Evolutionary conservation across 2,797 vertebrate genomes (phyloP), one percentile per base, ranked within the genome.

Genomic region (Danio jaintianensis): DNA sequence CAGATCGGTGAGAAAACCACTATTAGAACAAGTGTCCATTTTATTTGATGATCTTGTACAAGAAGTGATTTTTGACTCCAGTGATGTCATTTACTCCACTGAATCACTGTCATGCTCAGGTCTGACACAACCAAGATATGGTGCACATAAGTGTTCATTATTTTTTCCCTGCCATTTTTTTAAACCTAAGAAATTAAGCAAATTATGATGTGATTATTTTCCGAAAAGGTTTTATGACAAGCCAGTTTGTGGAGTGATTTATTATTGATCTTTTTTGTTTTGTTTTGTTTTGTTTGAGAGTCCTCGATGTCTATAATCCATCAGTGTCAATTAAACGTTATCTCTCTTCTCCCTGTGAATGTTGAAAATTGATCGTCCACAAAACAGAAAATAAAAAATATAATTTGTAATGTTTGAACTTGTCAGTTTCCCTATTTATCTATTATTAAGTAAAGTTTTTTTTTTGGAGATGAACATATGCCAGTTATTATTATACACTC

Each of bases 371-470:
- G 52, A 43, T 66, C 40, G 53, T 42, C 68, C 53, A 9, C 48
- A 38, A 56, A 56, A 47, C 6, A 18, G 63, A 10, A 76, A 52
- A 66, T 64, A 29, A 53, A 52, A 76, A 43, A n/a, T 55, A n/a
- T 53, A 3, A 42, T 63, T 75, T 62, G 47, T 50, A 18, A 50
- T 62, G 43, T 18, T 75, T 15, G 45, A 48, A 62, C 36, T 67
- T 66, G 40, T 77, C 15, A 36, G 36, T 50, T 5, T 47, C 9
- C 52, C 8, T 43, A 13, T 18, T 62, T 13, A 16, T 6, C 48
- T 20, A 10, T 42, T 29, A 29, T 29, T 3, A 29, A 29, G 29
- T 29, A 29, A 29, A 29, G 29, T 29, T 1, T 29, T 29, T 29
- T 1, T 29, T 29, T 29, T 1, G 1, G 3, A 29, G 29, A 29